Evolutionary conservation across 2,113 vertebrate genomes (phyloP).

Genomic region (Lonchura striata): DNA sequence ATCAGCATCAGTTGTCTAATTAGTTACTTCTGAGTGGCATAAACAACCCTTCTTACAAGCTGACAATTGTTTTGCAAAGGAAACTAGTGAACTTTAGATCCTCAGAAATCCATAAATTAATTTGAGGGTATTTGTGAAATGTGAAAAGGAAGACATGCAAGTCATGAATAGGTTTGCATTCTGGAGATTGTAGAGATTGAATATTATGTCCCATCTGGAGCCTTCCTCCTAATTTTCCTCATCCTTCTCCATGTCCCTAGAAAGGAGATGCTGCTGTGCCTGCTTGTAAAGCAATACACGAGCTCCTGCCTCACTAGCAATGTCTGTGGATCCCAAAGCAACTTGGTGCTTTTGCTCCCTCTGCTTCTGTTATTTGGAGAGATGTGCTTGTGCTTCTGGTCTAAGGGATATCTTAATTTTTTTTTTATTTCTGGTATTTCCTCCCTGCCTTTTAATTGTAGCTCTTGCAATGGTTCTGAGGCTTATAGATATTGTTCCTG

Average conservation of each 20-base stretch:
- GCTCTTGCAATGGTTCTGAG: neutral
- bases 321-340: neutral
- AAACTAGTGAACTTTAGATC: neutral
- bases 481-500: neutral
- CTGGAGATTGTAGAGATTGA: neutral
- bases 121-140: neutral
- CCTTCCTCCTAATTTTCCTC: neutral
- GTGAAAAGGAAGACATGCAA: neutral
- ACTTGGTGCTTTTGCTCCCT: neutral
- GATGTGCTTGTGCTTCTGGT: neutral
- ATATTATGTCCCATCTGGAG: neutral
- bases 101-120: neutral
- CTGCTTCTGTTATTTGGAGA: neutral
- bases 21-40: neutral
- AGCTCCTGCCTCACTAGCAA: neutral
- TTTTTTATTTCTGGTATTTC: too few relatives aligned
- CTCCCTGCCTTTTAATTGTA: neutral
- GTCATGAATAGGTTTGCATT: neutral
- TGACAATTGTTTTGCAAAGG: neutral
- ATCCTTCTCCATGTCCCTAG: neutral
- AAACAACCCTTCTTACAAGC: neutral
- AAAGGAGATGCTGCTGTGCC: neutral
- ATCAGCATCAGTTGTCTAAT: neutral
- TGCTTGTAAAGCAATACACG: neutral
- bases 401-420: neutral